Evolutionary conservation across 2,888 invertebrate genomes (phyloP).

Genomic region (Acheta domesticus): DNA sequence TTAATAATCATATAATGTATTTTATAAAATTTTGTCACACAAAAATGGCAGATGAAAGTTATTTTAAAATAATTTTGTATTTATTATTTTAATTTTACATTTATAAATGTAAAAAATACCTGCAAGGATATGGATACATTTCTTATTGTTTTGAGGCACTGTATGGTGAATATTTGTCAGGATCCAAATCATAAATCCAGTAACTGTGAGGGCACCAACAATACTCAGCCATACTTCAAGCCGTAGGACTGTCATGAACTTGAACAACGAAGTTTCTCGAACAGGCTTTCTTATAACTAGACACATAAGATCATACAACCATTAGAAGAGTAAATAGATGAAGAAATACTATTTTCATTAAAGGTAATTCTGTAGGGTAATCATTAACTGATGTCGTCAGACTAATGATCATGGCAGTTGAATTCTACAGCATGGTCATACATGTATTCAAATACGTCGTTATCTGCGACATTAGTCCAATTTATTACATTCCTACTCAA

Average conservation of each 20-base stretch:
- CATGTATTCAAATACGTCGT: too few relatives aligned
- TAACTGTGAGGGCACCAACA: constrained; percentile 73
- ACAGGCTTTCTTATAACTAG: constrained; percentile 79
- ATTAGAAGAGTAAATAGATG: too few relatives aligned
- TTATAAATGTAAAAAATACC: constrained; percentile 46
- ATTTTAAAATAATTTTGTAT: background rate
- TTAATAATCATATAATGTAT: background rate
- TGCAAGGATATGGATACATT: constrained; percentile 74
- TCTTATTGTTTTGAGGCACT: constrained; percentile 78
- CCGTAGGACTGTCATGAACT: constrained; percentile 88
- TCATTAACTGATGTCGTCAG: too few relatives aligned
- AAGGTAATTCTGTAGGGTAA: too few relatives aligned
- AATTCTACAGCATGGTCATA: too few relatives aligned
- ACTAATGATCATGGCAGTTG: too few relatives aligned
- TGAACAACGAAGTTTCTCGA: constrained; percentile 78
- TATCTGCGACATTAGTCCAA: too few relatives aligned
- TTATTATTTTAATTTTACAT: too few relatives aligned
- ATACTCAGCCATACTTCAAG: constrained; percentile 88
- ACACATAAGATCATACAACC: too few relatives aligned
- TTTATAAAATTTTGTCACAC: background rate
- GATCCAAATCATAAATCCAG: constrained; percentile 84
- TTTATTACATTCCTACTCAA: too few relatives aligned
- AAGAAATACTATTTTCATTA: too few relatives aligned
- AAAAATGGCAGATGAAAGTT: background rate
- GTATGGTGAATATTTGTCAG: constrained; percentile 88